These are phyloP conservation scores for Papio anubis DNA, from an alignment of 2,113 vertebrate species.

Conservation along the genomic window DNA sequence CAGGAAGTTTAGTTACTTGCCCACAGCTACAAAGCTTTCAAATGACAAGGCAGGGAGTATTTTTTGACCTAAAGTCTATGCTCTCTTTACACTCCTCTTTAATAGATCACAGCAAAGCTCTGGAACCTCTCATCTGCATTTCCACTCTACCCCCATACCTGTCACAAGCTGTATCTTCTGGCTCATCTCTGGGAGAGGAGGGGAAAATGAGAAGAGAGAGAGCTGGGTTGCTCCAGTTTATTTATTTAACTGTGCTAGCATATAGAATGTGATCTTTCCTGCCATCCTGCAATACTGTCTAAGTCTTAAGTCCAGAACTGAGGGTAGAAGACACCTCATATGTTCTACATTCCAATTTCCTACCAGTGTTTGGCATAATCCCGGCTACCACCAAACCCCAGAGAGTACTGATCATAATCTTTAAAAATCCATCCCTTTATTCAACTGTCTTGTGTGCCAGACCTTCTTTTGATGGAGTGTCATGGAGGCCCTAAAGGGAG, in stretches of 20 bases:
- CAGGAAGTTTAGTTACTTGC: not conserved
- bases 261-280: not conserved
- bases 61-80: not conserved
- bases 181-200: not conserved
- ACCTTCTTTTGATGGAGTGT: not conserved
- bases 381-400: not conserved
- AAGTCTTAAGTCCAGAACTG: not conserved
- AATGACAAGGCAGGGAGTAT: not conserved
- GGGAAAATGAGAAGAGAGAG: not conserved
- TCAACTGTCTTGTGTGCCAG: not conserved
- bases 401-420: not conserved
- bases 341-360: not conserved
- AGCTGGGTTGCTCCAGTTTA: not conserved
- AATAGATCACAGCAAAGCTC: not conserved
- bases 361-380: not conserved
- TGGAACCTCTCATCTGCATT: not conserved
- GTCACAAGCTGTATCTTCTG: not conserved
- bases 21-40: not conserved
- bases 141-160: not conserved
- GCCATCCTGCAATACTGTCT: not conserved
- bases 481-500: not conserved
- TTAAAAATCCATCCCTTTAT: not conserved
- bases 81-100: not conserved
- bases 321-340: not conserved
- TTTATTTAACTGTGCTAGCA: not conserved